Base-by-base conservation (phyloP, 2,797 vertebrate species). In the Fratercula arctica region DNA sequence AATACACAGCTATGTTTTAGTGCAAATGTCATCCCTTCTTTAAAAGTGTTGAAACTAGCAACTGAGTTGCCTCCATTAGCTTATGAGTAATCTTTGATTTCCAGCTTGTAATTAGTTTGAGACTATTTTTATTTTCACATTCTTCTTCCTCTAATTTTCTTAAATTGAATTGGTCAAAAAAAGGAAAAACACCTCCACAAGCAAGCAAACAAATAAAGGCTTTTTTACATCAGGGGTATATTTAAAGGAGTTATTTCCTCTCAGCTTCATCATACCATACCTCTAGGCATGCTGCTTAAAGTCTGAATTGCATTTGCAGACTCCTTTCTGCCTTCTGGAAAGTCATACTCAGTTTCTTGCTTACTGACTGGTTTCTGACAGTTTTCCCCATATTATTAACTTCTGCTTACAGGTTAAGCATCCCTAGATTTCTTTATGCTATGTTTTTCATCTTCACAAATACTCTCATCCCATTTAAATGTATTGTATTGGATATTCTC, bases 71-170 rank as follows among this genome's bases (percentile, higher is more conserved):
- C 31, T 69, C 45, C 54, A 76, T 60, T 60, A 96, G 12, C 45
- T 85, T 79, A 63, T 93, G 90, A 94, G 74, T 87, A 74, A 82
- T 87, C 57, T 75, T 86, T 74, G 28, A 79, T 79, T 90, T 89
- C 84, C 53, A 79, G 35, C 7, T 56, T 63, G 54, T 37, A 92
- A 91, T 75, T 93, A 93, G 45, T 57, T 84, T n/a, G 19, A 82
- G 24, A 53, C 10, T 69, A 50, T 60, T 84, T 93, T 95, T 84
- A n/a, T 31, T 91, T 94, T 84, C 29, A 11, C 16, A 61, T 14
- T 46, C 45, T 66, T 26, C 25, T 48, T 95, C 39, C 35, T 79
- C 83, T 75, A n/a, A 45, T 82, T 90, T 91, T 86, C 61, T 95
- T 13, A 53, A 18, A 87, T 8, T 29, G n/a, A 77, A 50, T 31